Evolutionary conservation across 2,113 vertebrate species (phyloP), one percentile per base, ranked within the genome.

Genomic region (Malurus melanocephalus): DNA sequence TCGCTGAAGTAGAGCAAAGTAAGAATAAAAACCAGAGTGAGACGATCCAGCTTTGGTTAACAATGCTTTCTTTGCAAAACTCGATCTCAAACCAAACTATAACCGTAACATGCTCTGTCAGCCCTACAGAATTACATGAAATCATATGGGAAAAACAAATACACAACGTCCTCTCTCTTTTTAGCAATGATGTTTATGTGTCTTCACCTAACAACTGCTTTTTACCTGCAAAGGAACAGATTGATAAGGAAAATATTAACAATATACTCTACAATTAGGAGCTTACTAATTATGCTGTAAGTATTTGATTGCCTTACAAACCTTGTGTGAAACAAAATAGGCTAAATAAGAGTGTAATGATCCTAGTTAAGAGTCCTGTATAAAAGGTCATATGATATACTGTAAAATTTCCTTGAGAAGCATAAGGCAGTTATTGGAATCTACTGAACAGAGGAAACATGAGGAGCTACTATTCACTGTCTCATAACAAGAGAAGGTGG

Each of bases 1-100:
- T 93, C 94, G 73, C 90, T 94, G 76, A 87, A 62, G 60, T 62
- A 82, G 59, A 90, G 75, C 51, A 56, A 94, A 94, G 66, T 56
- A 65, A 65, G 13, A 85, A 87, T 87, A 86, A 94, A 86, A 95
- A 87, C 42, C 48, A 85, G 72, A 60, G 59, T 64, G 75, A 86
- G 59, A 71, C n/a, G 62, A 90, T 88, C 43, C 73, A 95, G 55
- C 85, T 88, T 86, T 61, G 64, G 75, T 71, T 93, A 95, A 94
- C 75, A 90, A 87, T 69, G 66, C 48, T 96, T 94, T 85, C 80
- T 61, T 85, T 62, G 49, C 3, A 3, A 84, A 94, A 94, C 49
- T 64, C 21, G 24, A 71, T 80, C 85, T 91, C 56, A 81, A 52
- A 76, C 32, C 8, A 38, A 80, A 57, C 56, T 56, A 30, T 10